phyloP scores from a whole-genome alignment of 2,797 vertebrate species.

The Crossoptilon crossoptilon region DNA sequence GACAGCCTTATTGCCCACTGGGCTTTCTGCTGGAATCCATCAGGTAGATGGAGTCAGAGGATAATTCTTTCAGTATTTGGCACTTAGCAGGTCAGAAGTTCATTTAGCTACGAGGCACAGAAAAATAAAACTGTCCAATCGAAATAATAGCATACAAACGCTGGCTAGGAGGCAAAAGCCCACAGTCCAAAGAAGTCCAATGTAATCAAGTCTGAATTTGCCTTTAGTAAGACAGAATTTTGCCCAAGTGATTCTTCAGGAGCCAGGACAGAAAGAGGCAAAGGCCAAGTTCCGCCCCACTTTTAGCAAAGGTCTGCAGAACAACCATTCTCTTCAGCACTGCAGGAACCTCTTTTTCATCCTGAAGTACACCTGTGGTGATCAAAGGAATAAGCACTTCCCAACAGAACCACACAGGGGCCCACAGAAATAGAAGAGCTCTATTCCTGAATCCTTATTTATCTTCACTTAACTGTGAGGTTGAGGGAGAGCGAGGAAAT shows the following conservation, averaged over 20 bases:
- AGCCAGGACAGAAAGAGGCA: neutral
- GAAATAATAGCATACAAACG: slow-evolving; percentile 3
- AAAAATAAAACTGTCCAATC: slow-evolving; percentile 27
- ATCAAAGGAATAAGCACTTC: neutral
- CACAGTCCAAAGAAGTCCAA: neutral
- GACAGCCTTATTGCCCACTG: neutral
- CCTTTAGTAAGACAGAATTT: neutral
- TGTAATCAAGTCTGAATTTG: neutral
- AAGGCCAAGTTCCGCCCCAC: neutral
- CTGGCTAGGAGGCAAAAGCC: neutral
- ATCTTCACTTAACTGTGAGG: neutral
- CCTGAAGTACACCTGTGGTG: neutral
- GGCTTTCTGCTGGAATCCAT: slow-evolving; percentile 9
- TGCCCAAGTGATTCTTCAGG: neutral
- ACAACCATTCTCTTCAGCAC: neutral
- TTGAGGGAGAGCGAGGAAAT: neutral
- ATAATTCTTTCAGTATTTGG: slow-evolving; percentile 29
- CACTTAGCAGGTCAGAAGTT: slow-evolving; percentile 18
- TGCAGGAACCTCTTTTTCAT: neutral
- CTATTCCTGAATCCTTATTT: neutral
- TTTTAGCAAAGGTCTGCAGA: neutral
- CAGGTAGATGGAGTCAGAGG: neutral
- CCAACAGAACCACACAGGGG: neutral
- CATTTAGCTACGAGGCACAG: neutral
- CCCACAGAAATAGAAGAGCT: neutral